Evolutionary conservation across 2,113 vertebrate genomes (phyloP).

Genomic region (Apistogramma diplotaenia): DNA sequence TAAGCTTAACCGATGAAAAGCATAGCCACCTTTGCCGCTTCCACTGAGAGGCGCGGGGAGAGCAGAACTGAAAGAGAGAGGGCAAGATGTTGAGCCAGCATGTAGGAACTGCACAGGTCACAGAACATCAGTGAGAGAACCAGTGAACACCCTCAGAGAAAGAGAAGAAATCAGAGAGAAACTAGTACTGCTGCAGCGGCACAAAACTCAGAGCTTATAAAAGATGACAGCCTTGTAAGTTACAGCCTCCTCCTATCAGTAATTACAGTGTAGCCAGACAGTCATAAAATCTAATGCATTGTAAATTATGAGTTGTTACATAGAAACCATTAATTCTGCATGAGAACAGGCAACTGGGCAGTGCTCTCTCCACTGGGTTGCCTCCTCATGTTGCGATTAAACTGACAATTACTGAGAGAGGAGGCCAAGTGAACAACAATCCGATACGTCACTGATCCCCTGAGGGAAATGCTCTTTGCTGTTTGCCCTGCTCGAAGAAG

Average conservation of each 20-base stretch:
- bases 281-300: conserved; percentile 10
- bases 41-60: not conserved
- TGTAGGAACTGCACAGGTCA: conserved; percentile 31
- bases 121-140: conserved; percentile 44
- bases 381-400: not conserved
- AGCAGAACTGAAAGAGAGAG: not conserved
- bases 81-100: not conserved
- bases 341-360: conserved; percentile 12
- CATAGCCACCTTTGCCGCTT: not conserved
- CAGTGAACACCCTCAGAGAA: conserved; percentile 24
- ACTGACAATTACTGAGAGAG: conserved; percentile 20
- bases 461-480: not conserved
- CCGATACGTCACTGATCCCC: not conserved
- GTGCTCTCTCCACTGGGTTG: not conserved
- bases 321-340: conserved; percentile 28
- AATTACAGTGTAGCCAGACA: conserved; percentile 10
- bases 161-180: not conserved
- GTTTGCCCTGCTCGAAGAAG: not conserved
- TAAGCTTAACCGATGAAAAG: conserved; percentile 34
- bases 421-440: conserved; percentile 7
- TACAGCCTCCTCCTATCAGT: conserved; percentile 29
- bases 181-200: not conserved
- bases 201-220: not conserved
- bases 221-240: conserved; percentile 29
- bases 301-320: conserved; percentile 24